These are phyloP conservation scores for Latrodectus hesperus DNA, from an alignment of 2,888 invertebrate species.

Conservation along the genomic window DNA sequence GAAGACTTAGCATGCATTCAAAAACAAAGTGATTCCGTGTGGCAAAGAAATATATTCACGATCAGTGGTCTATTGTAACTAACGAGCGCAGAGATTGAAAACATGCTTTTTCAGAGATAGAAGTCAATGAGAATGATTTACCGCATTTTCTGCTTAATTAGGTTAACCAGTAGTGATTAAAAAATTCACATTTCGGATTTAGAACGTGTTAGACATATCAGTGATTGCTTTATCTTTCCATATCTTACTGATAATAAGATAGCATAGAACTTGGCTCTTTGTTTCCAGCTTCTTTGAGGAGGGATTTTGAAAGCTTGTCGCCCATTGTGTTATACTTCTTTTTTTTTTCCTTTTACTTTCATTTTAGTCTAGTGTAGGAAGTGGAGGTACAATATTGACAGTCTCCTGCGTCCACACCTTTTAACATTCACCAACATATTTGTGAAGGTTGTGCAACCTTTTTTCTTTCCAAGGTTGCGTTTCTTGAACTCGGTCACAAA, in stretches of 20 bases:
- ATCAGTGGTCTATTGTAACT: too few species aligned
- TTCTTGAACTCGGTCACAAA: not conserved
- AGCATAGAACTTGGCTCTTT: slow-evolving; percentile 42
- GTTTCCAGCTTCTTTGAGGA: slow-evolving; percentile 22
- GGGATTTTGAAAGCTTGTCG: slow-evolving; percentile 31
- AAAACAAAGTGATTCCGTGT: too few species aligned
- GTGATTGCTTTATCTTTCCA: not conserved
- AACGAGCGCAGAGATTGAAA: too few species aligned
- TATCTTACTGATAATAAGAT: slow-evolving; percentile 18
- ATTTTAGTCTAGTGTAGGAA: not conserved
- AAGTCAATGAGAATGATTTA: not conserved
- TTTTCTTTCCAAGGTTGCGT: slow-evolving; percentile 4
- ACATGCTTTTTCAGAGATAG: not conserved
- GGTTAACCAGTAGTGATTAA: slow-evolving; percentile 49
- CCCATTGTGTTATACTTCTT: not conserved
- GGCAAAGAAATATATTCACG: too few species aligned
- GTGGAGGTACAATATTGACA: slow-evolving; percentile 21
- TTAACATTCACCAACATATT: not conserved
- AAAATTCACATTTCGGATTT: not conserved
- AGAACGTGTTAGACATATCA: not conserved
- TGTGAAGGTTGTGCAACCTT: slow-evolving; percentile 3
- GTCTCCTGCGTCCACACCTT: not conserved
- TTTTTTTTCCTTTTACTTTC: not conserved
- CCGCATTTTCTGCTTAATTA: slow-evolving; percentile 32
- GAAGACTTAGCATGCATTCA: too few species aligned